Percentiles rank a stretch among this genome's conserved stretches.
These are phyloP conservation scores for Cheilosia soror DNA, from an alignment of 2,888 invertebrate species.

Conservation along the genomic window DNA sequence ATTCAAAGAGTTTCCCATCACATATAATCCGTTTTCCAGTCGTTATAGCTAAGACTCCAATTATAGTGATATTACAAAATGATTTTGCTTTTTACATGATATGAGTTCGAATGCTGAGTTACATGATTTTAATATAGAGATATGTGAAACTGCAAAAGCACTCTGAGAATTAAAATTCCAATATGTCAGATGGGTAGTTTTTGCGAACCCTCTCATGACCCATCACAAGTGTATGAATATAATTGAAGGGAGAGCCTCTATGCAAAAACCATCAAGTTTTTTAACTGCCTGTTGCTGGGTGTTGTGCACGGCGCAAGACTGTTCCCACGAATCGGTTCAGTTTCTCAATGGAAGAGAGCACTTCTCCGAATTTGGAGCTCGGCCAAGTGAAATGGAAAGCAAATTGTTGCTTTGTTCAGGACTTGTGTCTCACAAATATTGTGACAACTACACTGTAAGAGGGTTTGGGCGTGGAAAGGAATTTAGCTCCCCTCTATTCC, in stretches of 20 bases:
- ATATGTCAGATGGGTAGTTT: constrained; percentile 38
- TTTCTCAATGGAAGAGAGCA: constrained; percentile 1
- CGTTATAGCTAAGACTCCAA: too few relatives aligned
- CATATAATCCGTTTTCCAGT: not conserved
- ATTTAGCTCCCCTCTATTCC: constrained; percentile 54
- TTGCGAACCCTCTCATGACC: constrained; percentile 29
- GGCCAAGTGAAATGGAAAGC: constrained; percentile 71
- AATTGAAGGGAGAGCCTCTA: not conserved
- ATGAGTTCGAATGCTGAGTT: too few relatives aligned
- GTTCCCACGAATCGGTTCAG: constrained; percentile 61
- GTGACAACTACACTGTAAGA: constrained; percentile 11
- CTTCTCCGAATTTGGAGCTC: constrained; percentile 44
- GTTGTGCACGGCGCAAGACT: constrained; percentile 42
- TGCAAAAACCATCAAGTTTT: not conserved
- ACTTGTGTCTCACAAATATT: constrained; percentile 39
- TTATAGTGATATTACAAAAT: too few relatives aligned
- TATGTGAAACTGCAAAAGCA: not conserved
- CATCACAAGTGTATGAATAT: constrained; percentile 16
- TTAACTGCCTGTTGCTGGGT: constrained; percentile 67
- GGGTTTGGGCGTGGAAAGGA: constrained; percentile 73
- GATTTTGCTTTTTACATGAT: too few relatives aligned
- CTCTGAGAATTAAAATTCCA: constrained; percentile 27
- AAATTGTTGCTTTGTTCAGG: constrained; percentile 69
- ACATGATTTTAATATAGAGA: not conserved
- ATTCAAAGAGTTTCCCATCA: not conserved